phyloP scores from a whole-genome alignment of 2,113 vertebrate species.

The Hyla sarda region DNA sequence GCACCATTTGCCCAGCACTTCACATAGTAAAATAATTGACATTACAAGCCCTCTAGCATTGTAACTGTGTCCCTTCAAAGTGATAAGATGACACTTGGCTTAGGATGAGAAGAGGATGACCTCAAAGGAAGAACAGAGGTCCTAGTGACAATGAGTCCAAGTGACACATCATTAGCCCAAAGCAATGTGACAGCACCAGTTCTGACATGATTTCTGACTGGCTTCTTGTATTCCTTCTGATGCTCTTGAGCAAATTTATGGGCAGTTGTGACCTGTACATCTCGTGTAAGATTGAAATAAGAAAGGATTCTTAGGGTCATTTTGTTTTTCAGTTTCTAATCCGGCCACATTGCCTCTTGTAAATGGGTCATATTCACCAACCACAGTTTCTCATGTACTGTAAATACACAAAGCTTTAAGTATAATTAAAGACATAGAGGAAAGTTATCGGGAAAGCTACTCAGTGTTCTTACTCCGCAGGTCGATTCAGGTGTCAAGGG shows the following conservation, averaged over 20 bases:
- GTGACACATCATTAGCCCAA: conserved; percentile 54
- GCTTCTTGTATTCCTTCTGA: conserved; percentile 26
- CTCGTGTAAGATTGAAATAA: background rate
- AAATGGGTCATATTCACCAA: background rate
- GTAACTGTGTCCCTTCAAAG: conserved; percentile 50
- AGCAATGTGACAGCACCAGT: conserved; percentile 52
- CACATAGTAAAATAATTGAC: conserved; percentile 49
- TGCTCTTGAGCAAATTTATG: conserved; percentile 15
- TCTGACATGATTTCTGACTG: conserved; percentile 41
- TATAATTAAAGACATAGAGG: background rate
- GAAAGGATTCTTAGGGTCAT: conserved; percentile 1
- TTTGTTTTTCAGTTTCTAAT: background rate
- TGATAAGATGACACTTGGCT: conserved; percentile 53
- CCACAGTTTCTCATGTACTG: background rate
- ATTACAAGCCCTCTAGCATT: conserved; percentile 51
- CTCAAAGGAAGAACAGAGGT: conserved; percentile 36
- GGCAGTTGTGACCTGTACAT: conserved; percentile 43
- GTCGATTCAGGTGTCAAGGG: background rate
- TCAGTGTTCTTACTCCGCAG: background rate
- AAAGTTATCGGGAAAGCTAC: background rate
- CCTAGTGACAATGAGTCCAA: conserved; percentile 52
- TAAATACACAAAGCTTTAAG: background rate
- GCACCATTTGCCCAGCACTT: background rate
- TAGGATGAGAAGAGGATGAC: conserved; percentile 41
- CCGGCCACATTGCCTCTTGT: background rate